Percentiles rank a stretch among this genome's conserved stretches.
These are phyloP conservation scores for Ostrea edulis DNA, from an alignment of 1,140 invertebrate genomes.

Conservation along the genomic window DNA sequence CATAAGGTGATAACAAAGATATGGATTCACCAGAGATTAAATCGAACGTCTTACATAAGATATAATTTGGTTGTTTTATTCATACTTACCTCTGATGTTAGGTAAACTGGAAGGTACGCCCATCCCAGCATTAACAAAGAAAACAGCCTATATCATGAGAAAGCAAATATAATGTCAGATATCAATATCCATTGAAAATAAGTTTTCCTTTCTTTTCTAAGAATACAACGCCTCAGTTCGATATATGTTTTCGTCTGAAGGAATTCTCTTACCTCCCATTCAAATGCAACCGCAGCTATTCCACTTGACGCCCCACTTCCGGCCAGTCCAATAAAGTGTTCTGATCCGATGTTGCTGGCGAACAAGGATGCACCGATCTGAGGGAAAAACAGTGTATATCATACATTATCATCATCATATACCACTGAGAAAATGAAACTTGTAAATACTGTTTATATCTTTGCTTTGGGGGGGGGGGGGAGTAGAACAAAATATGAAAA, in stretches of 20 bases:
- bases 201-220: too few species aligned
- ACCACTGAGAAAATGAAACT: too few species aligned
- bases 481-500: too few species aligned
- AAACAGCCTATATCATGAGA: constrained; percentile 77
- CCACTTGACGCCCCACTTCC: constrained; percentile 80
- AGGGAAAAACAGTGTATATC: too few species aligned
- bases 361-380: constrained; percentile 83
- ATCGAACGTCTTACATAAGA: too few species aligned
- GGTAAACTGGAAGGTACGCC: constrained; percentile 83
- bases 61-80: background rate
- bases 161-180: background rate
- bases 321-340: constrained; percentile 83
- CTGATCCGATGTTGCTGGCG: constrained; percentile 83
- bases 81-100: constrained; percentile 74
- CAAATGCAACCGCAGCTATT: constrained; percentile 81
- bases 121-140: constrained; percentile 81
- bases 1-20: too few species aligned
- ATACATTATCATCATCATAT: too few species aligned
- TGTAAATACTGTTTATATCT: too few species aligned
- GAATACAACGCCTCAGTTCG: too few species aligned
- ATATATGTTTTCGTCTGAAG: background rate
- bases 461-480: too few species aligned
- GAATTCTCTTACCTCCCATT: constrained; percentile 80
- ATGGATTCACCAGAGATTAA: too few species aligned
- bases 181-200: background rate